These are phyloP conservation scores for Calameuta idolon DNA, from an alignment of 2,888 invertebrate species.

Conservation along the genomic window DNA sequence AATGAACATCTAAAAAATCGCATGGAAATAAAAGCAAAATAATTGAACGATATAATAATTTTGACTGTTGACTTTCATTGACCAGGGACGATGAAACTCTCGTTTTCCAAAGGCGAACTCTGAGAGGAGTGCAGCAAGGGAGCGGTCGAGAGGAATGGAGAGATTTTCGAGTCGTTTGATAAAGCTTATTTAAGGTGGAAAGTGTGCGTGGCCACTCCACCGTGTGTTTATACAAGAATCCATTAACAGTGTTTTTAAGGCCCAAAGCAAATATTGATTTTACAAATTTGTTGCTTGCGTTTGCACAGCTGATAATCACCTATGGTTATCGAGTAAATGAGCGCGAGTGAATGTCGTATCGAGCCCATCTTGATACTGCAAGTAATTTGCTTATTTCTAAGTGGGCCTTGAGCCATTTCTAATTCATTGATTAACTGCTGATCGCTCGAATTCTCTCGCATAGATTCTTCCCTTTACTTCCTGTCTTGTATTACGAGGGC, in stretches of 20 bases:
- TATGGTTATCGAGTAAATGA: slow-evolving; percentile 34
- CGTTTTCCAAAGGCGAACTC: not conserved
- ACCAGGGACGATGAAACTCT: not conserved
- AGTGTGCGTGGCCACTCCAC: slow-evolving; percentile 1
- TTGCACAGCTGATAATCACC: slow-evolving; percentile 53
- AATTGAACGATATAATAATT: too few species aligned
- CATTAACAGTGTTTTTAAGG: slow-evolving; percentile 49
- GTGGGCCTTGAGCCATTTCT: not conserved
- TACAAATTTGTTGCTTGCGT: slow-evolving; percentile 50
- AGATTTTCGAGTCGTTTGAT: slow-evolving; percentile 8
- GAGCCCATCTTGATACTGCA: not conserved
- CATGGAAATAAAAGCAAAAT: too few species aligned
- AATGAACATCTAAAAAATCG: too few species aligned
- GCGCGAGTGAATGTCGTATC: not conserved
- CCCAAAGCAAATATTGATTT: slow-evolving; percentile 50
- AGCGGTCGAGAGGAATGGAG: not conserved
- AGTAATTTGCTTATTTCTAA: not conserved
- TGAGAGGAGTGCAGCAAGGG: not conserved
- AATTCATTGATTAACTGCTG: not conserved
- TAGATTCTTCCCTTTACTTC: not conserved
- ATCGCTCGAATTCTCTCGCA: not conserved
- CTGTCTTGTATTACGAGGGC: not conserved
- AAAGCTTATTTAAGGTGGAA: slow-evolving; percentile 8
- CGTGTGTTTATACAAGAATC: slow-evolving; percentile 39
- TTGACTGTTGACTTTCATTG: not conserved